Evolutionary conservation across 2,797 vertebrate species (phyloP), one percentile per base, ranked within the genome.

Genomic region (Lepidocolaptes lacrymiger): DNA sequence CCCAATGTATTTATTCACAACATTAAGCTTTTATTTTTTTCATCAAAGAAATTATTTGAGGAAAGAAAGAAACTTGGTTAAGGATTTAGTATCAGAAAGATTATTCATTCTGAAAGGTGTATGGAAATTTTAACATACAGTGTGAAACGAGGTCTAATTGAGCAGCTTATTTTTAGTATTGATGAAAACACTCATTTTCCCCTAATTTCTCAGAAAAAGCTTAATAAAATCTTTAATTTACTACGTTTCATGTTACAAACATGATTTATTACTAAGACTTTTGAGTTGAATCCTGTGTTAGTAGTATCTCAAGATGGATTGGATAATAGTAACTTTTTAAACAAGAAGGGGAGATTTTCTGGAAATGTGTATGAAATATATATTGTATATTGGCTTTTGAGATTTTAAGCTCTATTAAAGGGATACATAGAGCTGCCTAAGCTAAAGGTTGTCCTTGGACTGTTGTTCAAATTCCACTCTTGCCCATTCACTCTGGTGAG

Each of bases 51-150:
- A 78, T 77, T 82, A 4, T 68, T 85, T 85, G 59, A 83, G 32
- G 54, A 85, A 98, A 32, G 48, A 74, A 94, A 54, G 12, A 88
- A 91, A 21, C 23, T 68, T 88, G 16, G 27, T 80, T 80, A 72
- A 55, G 24, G n/a, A 37, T 68, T 72, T 75, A n/a, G 6, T 72
- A 46, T 52, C 36, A 44, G 58, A 68, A 88, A 43, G 26, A 58
- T 22, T 55, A 69, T 69, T 62, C 26, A 37, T 67, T 82, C 63
- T 85, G 55, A 87, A 73, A 77, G 9, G 14, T 63, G 4, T 85
- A 24, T 76, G 56, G 24, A 82, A 71, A 62, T 67, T 76, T 64
- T 41, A 90, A 62, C 12, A 26, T 48, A 32, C 1, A 46, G 16
- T 89, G 55, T 58, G 26, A 64, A 67, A 54, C 78, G 6, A 79